Evolutionary conservation across 2,888 invertebrate genomes (phyloP).

Genomic region (Pinctada fucata): DNA sequence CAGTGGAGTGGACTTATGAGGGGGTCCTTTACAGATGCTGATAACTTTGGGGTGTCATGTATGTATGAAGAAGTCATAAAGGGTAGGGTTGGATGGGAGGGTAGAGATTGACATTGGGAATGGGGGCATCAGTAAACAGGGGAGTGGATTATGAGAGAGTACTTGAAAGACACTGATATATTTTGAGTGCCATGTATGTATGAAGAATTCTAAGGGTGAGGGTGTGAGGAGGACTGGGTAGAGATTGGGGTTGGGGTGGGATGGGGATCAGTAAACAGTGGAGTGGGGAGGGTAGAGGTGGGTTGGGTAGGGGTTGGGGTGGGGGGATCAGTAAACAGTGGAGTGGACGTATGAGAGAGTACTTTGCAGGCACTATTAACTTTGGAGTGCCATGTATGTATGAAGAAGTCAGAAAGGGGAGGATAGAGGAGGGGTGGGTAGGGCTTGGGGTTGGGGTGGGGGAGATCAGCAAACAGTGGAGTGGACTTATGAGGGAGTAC

Average conservation of each 20-base stretch:
- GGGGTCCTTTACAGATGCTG: conserved; percentile 68
- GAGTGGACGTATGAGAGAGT: conserved; percentile 64
- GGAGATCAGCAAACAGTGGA: conserved; percentile 71
- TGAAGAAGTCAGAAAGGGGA: not conserved
- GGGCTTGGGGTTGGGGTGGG: conserved; percentile 47
- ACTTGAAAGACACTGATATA: conserved; percentile 69
- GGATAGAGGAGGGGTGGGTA: no score
- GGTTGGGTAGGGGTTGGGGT: conserved; percentile 37
- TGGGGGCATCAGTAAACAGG: conserved; percentile 70
- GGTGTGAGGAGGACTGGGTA: not conserved
- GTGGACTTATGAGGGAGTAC: conserved; percentile 63
- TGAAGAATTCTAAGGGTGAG: not conserved
- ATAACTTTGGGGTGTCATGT: conserved; percentile 71
- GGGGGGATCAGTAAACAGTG: conserved; percentile 71
- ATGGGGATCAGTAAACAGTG: conserved; percentile 71
- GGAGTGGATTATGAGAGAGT: conserved; percentile 66
- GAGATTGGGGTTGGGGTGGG: conserved; percentile 33
- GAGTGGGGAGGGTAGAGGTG: conserved; percentile 61
- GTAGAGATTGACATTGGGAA: conserved; percentile 31
- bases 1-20: conserved; percentile 68
- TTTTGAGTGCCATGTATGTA: conserved; percentile 68
- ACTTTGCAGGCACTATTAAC: conserved; percentile 69
- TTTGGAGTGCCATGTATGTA: conserved; percentile 68
- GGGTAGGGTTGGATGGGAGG: no score
- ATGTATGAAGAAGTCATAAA: not conserved